Conservation (phyloP, 2,888 invertebrate genomes). For the Tetanocera ferruginea region DNA sequence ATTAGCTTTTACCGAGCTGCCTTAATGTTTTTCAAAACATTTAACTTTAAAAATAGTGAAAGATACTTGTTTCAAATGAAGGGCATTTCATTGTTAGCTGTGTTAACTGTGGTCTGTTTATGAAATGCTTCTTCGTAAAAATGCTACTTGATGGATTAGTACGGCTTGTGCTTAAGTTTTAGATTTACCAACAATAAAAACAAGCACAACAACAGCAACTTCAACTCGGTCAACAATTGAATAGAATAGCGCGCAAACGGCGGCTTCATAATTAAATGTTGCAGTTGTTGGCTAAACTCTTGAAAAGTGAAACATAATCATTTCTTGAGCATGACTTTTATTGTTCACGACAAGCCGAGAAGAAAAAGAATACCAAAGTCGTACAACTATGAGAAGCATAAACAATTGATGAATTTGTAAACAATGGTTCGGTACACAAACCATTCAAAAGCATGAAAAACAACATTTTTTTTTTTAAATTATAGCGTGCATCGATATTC, state of each 20-base stretch:
- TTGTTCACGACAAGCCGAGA: slow-evolving; percentile 1
- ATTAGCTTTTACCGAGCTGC: too few species aligned
- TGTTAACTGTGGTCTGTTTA: background rate
- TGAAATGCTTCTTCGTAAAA: background rate
- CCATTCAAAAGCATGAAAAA: slow-evolving; percentile 55
- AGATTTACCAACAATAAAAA: background rate
- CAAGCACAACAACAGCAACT: background rate
- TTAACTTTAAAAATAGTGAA: too few species aligned
- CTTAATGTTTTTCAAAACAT: too few species aligned
- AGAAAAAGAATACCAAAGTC: background rate
- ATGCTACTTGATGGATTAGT: background rate
- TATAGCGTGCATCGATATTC: slow-evolving; percentile 64
- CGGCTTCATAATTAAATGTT: slow-evolving; percentile 30
- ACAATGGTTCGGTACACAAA: slow-evolving; percentile 29
- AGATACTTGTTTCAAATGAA: too few species aligned
- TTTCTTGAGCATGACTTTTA: slow-evolving; percentile 28
- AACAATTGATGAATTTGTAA: slow-evolving; percentile 39
- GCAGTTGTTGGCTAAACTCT: slow-evolving; percentile 36
- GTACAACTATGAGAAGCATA: slow-evolving; percentile 31
- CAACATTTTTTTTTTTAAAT: slow-evolving; percentile 59
- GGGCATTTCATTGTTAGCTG: background rate
- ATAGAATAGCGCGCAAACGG: slow-evolving; percentile 20
- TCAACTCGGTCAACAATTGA: background rate
- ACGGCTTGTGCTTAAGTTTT: background rate
- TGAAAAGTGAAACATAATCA: slow-evolving; percentile 33